Base-by-base conservation (phyloP, 2,888 invertebrate species). In the Caenorhabditis sulstoni region DNA sequence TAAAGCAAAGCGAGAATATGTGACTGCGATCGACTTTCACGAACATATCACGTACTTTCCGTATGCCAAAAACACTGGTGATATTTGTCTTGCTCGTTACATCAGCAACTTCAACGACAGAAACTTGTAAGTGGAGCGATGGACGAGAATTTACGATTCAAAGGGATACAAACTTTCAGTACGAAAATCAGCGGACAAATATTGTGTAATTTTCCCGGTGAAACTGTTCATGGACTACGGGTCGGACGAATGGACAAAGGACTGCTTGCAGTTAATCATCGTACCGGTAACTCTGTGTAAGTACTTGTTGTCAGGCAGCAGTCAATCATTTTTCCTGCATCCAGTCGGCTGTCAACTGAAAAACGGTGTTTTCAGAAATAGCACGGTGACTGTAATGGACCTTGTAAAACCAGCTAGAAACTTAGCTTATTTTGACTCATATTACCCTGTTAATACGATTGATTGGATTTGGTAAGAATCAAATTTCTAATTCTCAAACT, bases 111-210 rank as follows among this genome's bases (percentile, higher is more conserved):
- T 79, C 49, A 66, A 79, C 45, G 79, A 79, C 55, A 59, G 47
- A 11, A 79, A 79, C 39, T 79, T 79, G 79, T 79, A 20, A 62
- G 79, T 64, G n/a, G n/a, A n/a, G n/a, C n/a, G n/a, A n/a, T n/a
- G n/a, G n/a, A n/a, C 23, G 22, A 23, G 12, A 50, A 64, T 5
- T 14, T 3, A 18, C n/a, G 3, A 23, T 3, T 44, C 14, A 23
- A 35, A 3, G 9, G 2, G 18, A 5, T 8, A 12, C 29, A 37
- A 2, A 11, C 12, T 20, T n/a, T 16, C 55, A 79, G 79, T 49
- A 53, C 79, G 12, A 79, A 79, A 58, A 73, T 79, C 35, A 67
- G 67, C 44, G 59, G 57, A 14, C 79, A 79, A 59, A 45, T 41
- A 3, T 49, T 79, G 9, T 65, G 62, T 35, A 35, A 53, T 12